Evolutionary conservation across 1,140 invertebrate genomes (phyloP).

Genomic region (Maconellicoccus hirsutus): DNA sequence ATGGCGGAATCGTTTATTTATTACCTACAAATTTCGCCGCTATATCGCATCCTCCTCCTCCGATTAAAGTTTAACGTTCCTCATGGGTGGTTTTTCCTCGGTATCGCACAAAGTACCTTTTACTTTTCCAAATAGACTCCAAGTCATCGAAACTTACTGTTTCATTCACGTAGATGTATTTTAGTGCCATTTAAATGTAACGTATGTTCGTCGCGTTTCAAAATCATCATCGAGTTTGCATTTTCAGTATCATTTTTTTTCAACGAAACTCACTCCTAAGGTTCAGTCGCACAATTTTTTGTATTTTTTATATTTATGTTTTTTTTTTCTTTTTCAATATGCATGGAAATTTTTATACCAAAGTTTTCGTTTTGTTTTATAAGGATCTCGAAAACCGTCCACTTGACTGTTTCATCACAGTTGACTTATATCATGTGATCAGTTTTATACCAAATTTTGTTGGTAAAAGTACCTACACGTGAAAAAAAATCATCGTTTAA

Average conservation of each 20-base stretch:
- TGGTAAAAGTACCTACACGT: no score
- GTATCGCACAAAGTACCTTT: background rate
- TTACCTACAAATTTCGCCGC: conserved; percentile 40
- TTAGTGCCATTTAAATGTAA: background rate
- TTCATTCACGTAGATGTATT: background rate
- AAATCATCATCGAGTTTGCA: background rate
- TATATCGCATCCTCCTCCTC: background rate
- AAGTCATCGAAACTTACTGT: background rate
- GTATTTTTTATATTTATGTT: background rate
- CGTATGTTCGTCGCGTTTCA: background rate
- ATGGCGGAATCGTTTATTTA: conserved; percentile 38
- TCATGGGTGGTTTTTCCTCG: background rate
- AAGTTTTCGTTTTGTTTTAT: background rate
- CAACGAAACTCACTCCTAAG: background rate
- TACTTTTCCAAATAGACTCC: background rate
- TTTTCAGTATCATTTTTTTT: background rate
- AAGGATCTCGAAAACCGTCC: background rate
- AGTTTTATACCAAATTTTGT: no score
- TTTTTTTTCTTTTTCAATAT: background rate
- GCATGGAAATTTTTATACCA: background rate
- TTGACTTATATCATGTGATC: no score
- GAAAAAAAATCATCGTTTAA: no score
- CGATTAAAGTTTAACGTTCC: background rate
- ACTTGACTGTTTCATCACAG: no score
- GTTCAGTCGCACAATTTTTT: background rate